Conservation (phyloP, 1,140 invertebrate species). For the Drosophila auraria region DNA sequence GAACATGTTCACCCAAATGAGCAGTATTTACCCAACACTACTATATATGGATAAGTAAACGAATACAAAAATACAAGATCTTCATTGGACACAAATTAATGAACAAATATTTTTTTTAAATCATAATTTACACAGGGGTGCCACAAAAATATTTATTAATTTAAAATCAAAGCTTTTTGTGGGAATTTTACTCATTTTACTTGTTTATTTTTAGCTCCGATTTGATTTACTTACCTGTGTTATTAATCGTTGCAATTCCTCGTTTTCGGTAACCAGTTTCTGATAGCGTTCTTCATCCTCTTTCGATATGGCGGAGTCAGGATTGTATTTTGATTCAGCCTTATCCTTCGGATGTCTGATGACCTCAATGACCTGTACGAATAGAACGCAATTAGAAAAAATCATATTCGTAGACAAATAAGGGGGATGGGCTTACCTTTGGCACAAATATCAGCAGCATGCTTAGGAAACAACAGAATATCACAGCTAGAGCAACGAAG, state of each 20-base stretch:
- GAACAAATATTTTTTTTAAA: too few species aligned
- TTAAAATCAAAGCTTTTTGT: too few species aligned
- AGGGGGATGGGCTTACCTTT: conserved; percentile 88
- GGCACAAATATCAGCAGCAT: conserved; percentile 99
- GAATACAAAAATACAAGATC: too few species aligned
- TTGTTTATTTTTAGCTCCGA: not conserved
- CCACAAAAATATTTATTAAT: too few species aligned
- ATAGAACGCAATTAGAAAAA: not conserved
- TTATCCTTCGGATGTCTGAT: conserved; percentile 93
- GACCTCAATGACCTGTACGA: conserved; percentile 91
- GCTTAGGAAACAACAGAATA: conserved; percentile 98
- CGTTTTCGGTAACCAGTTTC: conserved; percentile 97
- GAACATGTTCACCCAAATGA: too few species aligned
- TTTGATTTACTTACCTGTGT: conserved; percentile 89
- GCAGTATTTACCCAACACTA: too few species aligned
- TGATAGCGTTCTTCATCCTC: conserved; percentile 98
- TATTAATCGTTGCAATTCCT: conserved; percentile 97
- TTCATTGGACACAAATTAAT: too few species aligned
- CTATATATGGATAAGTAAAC: too few species aligned
- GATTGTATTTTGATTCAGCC: conserved; percentile 93
- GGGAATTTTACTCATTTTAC: not conserved
- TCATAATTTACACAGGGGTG: too few species aligned
- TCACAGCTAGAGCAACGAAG: conserved; percentile 97
- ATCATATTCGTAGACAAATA: not conserved
- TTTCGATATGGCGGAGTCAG: conserved; percentile 94